Evolutionary conservation across 2,888 invertebrate genomes (phyloP).

Genomic region (Philhelius pedissequus): DNA sequence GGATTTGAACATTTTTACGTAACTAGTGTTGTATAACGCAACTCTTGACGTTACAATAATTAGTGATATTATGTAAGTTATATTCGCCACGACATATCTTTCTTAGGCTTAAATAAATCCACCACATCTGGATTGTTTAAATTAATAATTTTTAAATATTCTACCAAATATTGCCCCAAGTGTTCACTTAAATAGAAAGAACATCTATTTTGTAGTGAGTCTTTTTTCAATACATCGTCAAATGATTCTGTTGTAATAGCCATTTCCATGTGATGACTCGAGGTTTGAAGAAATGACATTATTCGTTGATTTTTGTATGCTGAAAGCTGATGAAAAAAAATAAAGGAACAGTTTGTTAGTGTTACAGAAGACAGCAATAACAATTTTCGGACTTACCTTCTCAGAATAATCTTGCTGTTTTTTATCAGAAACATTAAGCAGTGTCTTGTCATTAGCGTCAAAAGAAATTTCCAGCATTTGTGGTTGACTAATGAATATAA

Average conservation of each 20-base stretch:
- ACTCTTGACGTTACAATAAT: no score
- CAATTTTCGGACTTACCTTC: constrained; percentile 71
- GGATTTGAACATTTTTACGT: no score
- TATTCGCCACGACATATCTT: no score
- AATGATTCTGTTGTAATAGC: constrained; percentile 71
- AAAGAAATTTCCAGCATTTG: constrained; percentile 72
- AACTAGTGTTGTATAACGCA: no score
- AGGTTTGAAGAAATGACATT: constrained; percentile 74
- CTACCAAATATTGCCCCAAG: constrained; percentile 75
- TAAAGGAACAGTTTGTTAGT: background rate
- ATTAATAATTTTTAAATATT: constrained; percentile 75
- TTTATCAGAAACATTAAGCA: constrained; percentile 72
- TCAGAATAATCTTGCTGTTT: constrained; percentile 72
- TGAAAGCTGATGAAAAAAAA: constrained; percentile 71
- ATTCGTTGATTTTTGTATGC: constrained; percentile 76
- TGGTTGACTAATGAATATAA: constrained; percentile 74
- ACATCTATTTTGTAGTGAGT: constrained; percentile 70
- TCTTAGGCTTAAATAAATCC: no score
- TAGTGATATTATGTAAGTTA: no score
- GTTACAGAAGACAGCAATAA: background rate
- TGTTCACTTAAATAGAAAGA: constrained; percentile 76
- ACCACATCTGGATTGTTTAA: no score
- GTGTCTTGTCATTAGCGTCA: constrained; percentile 73
- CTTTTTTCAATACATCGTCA: constrained; percentile 72
- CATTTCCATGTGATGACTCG: constrained; percentile 66